These are phyloP conservation scores for Dufourea novaeangliae DNA, from an alignment of 1,140 invertebrate species.

Conservation along the genomic window DNA sequence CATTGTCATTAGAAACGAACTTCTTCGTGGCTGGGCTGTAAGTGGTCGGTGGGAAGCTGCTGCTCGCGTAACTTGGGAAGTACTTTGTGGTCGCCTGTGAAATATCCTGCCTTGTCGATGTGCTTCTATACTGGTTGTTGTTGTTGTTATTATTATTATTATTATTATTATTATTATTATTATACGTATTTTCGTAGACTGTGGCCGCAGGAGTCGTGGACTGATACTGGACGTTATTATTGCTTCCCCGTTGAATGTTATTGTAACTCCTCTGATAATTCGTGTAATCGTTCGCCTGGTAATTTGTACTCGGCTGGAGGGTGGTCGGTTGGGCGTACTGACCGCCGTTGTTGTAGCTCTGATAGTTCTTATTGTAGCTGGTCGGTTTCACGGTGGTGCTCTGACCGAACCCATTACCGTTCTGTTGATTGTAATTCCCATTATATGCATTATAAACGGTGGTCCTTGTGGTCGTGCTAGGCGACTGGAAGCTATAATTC, in stretches of 20 bases:
- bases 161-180: slow-evolving; percentile 68
- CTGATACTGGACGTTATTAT: slow-evolving; percentile 70
- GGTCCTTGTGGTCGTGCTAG: slow-evolving; percentile 71
- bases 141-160: slow-evolving; percentile 63
- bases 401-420: slow-evolving; percentile 44
- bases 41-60: slow-evolving; percentile 81
- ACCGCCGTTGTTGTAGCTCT: slow-evolving; percentile 52
- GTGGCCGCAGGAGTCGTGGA: slow-evolving; percentile 67
- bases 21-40: slow-evolving; percentile 78
- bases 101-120: slow-evolving; percentile 63
- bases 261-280: slow-evolving; percentile 76
- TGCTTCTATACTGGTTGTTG: slow-evolving; percentile 76
- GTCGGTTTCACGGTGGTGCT: slow-evolving; percentile 61
- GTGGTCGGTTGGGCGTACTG: slow-evolving; percentile 73
- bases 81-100: slow-evolving; percentile 68
- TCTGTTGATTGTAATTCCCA: slow-evolving; percentile 69
- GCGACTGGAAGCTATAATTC: slow-evolving; percentile 69
- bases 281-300: slow-evolving; percentile 69
- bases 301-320: slow-evolving; percentile 71
- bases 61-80: slow-evolving; percentile 79
- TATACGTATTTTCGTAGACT: slow-evolving; percentile 68
- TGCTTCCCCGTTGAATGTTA: slow-evolving; percentile 73
- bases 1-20: slow-evolving; percentile 50
- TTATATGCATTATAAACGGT: slow-evolving; percentile 62
- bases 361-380: slow-evolving; percentile 62